phyloP scores from a whole-genome alignment of 2,888 invertebrate genomes.

The Drosophila vallismaia region DNA sequence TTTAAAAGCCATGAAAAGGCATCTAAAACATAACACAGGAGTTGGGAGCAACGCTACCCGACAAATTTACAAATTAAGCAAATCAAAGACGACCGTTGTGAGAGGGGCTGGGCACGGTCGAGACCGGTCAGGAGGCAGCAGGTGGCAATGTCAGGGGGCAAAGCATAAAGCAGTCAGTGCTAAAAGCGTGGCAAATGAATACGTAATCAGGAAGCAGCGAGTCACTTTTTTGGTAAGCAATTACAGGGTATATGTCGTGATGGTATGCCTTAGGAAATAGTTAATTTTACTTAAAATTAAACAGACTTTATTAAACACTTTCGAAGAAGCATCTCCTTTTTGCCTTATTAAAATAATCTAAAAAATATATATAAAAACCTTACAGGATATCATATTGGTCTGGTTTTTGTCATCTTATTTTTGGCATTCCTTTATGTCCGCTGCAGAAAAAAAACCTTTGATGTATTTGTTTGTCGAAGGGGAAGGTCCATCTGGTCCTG shows the following conservation, averaged over 20 bases:
- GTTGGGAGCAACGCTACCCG: conserved; percentile 24
- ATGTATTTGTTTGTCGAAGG: conserved; percentile 58
- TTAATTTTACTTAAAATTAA: no score
- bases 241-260: conserved; percentile 12
- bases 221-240: conserved; percentile 26
- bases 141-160: conserved; percentile 27
- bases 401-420: not conserved
- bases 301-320: no score
- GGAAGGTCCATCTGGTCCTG: conserved; percentile 43
- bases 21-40: conserved; percentile 19
- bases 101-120: not conserved
- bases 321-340: no score
- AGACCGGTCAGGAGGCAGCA: not conserved
- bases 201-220: conserved; percentile 62
- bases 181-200: conserved; percentile 73
- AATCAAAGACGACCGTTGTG: conserved; percentile 61
- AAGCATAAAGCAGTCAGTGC: conserved; percentile 49
- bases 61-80: conserved; percentile 75
- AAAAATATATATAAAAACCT: not conserved
- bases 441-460: conserved; percentile 50
- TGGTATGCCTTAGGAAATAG: no score
- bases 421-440: conserved; percentile 8
- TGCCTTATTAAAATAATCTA: not conserved
- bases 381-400: conserved; percentile 9
- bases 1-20: conserved; percentile 73